A percentile compares a stretch with the other conserved stretches of the same genome.
phyloP scores from a whole-genome alignment of 1,140 invertebrate genomes.

The Ooceraea biroi region DNA sequence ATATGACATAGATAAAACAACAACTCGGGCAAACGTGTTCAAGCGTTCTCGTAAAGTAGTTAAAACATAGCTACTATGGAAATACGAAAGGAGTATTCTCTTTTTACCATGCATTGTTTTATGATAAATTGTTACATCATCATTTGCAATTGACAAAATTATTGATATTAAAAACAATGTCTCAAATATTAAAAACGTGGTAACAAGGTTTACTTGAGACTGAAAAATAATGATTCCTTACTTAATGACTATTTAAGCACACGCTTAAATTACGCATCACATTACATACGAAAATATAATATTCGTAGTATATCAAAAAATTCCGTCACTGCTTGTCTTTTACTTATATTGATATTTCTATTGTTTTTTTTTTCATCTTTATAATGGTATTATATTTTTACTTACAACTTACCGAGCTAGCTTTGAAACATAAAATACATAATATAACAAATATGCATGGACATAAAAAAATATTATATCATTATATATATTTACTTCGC shows the following conservation, averaged over 20 bases:
- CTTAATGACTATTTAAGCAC: conserved; percentile 1
- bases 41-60: not conserved
- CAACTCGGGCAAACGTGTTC: not conserved
- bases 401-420: too few relatives aligned
- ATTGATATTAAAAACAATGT: not conserved
- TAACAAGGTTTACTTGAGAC: conserved; percentile 26
- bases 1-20: not conserved
- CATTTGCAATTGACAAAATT: not conserved
- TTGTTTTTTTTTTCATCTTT: not conserved
- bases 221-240: conserved; percentile 15
- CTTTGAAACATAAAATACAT: too few relatives aligned
- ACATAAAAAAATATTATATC: not conserved
- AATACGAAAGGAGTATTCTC: not conserved
- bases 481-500: not conserved
- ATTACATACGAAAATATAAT: not conserved
- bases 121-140: not conserved
- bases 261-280: conserved; percentile 21
- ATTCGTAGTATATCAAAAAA: not conserved
- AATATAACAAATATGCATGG: not conserved
- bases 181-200: not conserved
- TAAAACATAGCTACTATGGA: not conserved
- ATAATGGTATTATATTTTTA: conserved; percentile 5
- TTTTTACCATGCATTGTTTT: not conserved
- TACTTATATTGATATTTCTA: not conserved
- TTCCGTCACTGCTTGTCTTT: not conserved